These are phyloP conservation scores for Alectura lathami DNA, from an alignment of 2,113 vertebrate species.

Conservation along the genomic window DNA sequence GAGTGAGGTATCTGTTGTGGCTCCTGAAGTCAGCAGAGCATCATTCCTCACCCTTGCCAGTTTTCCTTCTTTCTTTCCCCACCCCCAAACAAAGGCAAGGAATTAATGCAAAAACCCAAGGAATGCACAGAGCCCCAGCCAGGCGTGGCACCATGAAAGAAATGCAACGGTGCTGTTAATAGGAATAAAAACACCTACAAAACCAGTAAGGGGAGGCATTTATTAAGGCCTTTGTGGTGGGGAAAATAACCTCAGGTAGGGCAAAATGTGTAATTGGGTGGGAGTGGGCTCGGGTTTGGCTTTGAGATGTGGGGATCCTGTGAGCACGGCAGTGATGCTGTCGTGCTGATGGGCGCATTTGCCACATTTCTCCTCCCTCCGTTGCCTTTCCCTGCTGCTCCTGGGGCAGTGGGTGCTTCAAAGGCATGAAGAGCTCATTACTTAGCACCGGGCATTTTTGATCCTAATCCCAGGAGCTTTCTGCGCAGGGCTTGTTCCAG, in stretches of 20 bases:
- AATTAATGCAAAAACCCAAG: background rate
- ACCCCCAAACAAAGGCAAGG: background rate
- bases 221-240: background rate
- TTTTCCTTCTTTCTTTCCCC: background rate
- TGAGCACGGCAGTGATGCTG: background rate
- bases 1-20: slow-evolving; percentile 80
- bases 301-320: background rate
- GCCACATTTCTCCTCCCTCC: background rate
- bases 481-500: background rate
- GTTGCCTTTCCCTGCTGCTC: background rate
- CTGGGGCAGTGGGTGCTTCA: background rate
- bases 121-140: background rate
- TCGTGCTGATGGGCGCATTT: background rate
- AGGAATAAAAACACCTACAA: background rate
- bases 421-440: background rate
- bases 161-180: background rate
- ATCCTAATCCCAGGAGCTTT: background rate
- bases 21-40: slow-evolving; percentile 44
- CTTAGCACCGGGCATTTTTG: background rate
- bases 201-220: background rate
- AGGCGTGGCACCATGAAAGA: background rate
- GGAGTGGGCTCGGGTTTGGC: background rate
- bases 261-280: background rate
- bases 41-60: slow-evolving; percentile 57
- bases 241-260: background rate